Base-by-base conservation (phyloP, 2,113 vertebrate species). In the Nothocercus julius region DNA sequence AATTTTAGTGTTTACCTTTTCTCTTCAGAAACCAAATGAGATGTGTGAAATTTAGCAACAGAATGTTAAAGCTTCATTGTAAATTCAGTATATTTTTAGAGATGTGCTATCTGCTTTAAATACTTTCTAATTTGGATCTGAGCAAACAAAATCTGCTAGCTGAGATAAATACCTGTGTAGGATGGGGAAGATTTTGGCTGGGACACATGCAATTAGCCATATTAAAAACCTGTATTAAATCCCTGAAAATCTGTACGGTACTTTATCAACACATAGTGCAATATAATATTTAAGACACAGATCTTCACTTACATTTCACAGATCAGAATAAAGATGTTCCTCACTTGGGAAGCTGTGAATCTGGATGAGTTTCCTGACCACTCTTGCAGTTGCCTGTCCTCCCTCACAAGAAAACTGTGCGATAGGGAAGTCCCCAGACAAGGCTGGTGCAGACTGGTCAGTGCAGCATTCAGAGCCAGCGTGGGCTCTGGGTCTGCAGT, bases 61-160 rank as follows among this genome's bases (percentile, higher is more conserved):
- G 94, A 96, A 97, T 87, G 82, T 74, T 95, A 84, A 90, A 86
- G 94, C 92, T 91, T 92, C 88, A 92, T 90, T 96, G 94, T 97
- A 94, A 90, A 95, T 97, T 87, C 97, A 95, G 82, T 93, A n/a
- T 95, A 93, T 92, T 96, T 97, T 97, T 95, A 92, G 87, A 93
- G 67, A 90, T 85, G 87, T 84, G 86, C 84, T 95, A 87, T 89
- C 92, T 94, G 85, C 87, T 96, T 96, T 95, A 96, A 96, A 97
- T 95, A 86, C 91, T 96, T 87, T 96, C 90, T 96, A 93, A 90
- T 97, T 96, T 96, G 84, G 91, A 95, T 96, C 92, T 89, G 22
- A 94, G 86, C 81, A 93, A 97, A 97, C 93, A 97, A 91, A 96
- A 96, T 97, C 91, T 97, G 93, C 67, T 85, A 88, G 92, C 92